These are phyloP conservation scores for Neosilurus hyrtlii DNA, from an alignment of 2,797 vertebrate species.

Conservation along the genomic window DNA sequence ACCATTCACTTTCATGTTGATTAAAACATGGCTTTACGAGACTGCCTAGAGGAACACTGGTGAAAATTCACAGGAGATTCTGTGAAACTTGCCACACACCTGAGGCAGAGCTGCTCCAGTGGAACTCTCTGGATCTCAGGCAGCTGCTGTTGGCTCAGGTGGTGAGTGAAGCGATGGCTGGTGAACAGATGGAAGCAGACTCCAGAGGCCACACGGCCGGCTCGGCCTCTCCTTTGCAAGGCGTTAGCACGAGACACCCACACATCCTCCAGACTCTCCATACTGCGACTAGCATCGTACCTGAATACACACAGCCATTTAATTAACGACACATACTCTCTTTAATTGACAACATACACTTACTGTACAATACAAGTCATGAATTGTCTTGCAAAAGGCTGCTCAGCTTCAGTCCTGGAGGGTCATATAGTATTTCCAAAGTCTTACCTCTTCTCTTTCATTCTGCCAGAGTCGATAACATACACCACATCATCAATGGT, in stretches of 20 bases:
- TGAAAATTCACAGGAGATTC: background rate
- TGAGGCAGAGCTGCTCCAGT: conserved; percentile 92
- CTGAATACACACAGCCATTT: conserved; percentile 61
- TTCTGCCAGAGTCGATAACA: conserved; percentile 94
- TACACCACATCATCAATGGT: conserved; percentile 97
- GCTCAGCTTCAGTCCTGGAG: background rate
- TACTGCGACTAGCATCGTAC: conserved; percentile 92
- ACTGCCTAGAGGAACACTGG: background rate
- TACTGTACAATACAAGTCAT: background rate
- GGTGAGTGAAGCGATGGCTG: conserved; percentile 88
- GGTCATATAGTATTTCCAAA: background rate
- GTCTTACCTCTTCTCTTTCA: conserved; percentile 94
- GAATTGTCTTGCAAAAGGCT: background rate
- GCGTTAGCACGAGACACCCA: conserved; percentile 93
- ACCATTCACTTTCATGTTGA: background rate
- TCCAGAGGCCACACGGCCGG: conserved; percentile 91
- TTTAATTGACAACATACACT: background rate
- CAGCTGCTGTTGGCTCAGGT: conserved; percentile 86
- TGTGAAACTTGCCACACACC: conserved; percentile 13
- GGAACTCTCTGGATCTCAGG: conserved; percentile 96
- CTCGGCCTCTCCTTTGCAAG: conserved; percentile 90
- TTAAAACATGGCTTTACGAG: background rate
- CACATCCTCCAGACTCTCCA: conserved; percentile 96
- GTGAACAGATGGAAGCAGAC: conserved; percentile 97
- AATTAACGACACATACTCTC: background rate